These are phyloP conservation scores for Cataglyphis livida DNA, from an alignment of 2,888 invertebrate genomes.

Conservation along the genomic window DNA sequence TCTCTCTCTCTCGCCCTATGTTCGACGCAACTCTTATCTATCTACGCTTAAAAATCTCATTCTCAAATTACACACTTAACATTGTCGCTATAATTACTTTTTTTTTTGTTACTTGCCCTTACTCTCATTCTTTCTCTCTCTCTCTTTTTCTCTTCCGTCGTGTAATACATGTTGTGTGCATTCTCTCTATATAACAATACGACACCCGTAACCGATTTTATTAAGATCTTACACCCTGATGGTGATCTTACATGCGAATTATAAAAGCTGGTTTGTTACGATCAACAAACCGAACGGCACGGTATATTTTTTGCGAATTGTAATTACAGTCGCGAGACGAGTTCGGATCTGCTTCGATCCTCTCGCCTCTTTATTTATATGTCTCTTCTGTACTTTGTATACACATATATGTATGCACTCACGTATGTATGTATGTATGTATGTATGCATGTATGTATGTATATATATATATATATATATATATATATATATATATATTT, in stretches of 20 bases:
- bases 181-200: constrained; percentile 12
- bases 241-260: constrained; percentile 38
- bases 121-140: constrained; percentile 30
- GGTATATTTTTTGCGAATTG: constrained; percentile 30
- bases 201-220: constrained; percentile 23
- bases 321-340: constrained; percentile 38
- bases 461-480: neutral
- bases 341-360: neutral
- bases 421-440: neutral
- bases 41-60: constrained; percentile 18
- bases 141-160: neutral
- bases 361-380: constrained; percentile 25
- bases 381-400: neutral
- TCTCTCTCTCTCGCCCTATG: neutral
- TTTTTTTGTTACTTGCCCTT: neutral
- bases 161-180: constrained; percentile 9
- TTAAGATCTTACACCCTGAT: constrained; percentile 22
- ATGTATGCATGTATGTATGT: neutral
- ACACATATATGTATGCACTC: neutral
- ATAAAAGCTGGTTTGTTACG: constrained; percentile 51
- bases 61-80: constrained; percentile 17
- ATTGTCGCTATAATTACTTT: constrained; percentile 11
- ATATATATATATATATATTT: neutral
- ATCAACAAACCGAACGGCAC: constrained; percentile 48
- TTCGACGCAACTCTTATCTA: constrained; percentile 25